These are phyloP conservation scores for Lontra canadensis DNA, from an alignment of 2,113 vertebrate genomes.

Conservation along the genomic window DNA sequence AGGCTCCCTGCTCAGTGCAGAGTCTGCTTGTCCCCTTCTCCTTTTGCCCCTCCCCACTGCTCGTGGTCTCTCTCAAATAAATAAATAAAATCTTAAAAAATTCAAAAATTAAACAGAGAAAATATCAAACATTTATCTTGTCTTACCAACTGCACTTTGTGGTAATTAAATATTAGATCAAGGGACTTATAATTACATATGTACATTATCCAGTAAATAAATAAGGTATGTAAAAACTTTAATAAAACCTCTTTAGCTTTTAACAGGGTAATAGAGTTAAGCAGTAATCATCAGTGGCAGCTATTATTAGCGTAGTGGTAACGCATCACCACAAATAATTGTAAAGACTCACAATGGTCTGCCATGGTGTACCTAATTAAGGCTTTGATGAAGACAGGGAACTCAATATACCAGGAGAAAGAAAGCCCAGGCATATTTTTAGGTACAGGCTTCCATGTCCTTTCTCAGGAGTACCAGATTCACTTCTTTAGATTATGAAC, in stretches of 20 bases:
- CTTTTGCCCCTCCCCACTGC: background rate
- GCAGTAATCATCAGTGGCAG: background rate
- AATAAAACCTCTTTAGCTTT: background rate
- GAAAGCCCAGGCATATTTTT: background rate
- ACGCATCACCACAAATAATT: background rate
- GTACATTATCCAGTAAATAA: background rate
- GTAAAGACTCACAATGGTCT: background rate
- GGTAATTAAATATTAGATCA: background rate
- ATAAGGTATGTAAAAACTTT: background rate
- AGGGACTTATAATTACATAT: background rate
- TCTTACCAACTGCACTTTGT: background rate
- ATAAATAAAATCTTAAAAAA: background rate
- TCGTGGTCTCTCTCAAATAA: background rate
- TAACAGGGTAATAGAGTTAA: background rate
- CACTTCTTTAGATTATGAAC: background rate
- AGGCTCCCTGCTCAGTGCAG: background rate
- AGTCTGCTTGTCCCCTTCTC: background rate
- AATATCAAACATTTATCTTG: background rate
- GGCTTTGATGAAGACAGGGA: background rate
- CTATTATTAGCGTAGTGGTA: background rate
- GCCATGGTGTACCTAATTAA: background rate
- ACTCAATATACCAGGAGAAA: background rate
- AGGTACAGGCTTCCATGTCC: background rate
- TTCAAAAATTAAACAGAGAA: background rate
- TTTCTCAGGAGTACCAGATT: background rate